Conservation (phyloP, 2,113 vertebrate genomes). For the Helogale parvula region DNA sequence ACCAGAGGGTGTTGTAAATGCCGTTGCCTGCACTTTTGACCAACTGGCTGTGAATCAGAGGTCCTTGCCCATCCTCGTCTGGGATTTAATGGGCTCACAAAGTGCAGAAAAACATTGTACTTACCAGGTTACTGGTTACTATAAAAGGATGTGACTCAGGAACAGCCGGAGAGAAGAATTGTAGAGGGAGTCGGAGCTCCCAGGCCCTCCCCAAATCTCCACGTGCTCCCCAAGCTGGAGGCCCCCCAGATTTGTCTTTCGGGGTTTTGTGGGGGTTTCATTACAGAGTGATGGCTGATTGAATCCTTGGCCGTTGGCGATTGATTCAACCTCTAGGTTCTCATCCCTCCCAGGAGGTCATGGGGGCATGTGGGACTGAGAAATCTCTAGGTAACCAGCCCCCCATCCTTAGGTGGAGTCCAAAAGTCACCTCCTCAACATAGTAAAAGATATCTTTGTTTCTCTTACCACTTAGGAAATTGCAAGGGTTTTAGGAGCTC, state of each 20-base stretch:
- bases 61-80: too few species aligned
- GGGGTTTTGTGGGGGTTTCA: background rate
- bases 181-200: background rate
- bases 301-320: background rate
- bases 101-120: background rate
- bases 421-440: background rate
- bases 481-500: background rate
- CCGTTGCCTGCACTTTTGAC: too few species aligned
- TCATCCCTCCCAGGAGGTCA: background rate
- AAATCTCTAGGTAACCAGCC: background rate
- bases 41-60: background rate
- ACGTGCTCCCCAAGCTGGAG: rapidly evolving
- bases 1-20: too few species aligned
- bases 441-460: background rate
- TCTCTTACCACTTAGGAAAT: background rate
- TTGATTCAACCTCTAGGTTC: background rate
- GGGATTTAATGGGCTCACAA: background rate
- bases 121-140: background rate
- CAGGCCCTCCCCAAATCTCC: background rate
- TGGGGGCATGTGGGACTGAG: background rate
- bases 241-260: background rate
- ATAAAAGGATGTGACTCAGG: background rate
- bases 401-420: background rate
- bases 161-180: background rate
- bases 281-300: background rate